Base-by-base conservation (phyloP, 2,797 vertebrate species). In the Glossophaga mutica region DNA sequence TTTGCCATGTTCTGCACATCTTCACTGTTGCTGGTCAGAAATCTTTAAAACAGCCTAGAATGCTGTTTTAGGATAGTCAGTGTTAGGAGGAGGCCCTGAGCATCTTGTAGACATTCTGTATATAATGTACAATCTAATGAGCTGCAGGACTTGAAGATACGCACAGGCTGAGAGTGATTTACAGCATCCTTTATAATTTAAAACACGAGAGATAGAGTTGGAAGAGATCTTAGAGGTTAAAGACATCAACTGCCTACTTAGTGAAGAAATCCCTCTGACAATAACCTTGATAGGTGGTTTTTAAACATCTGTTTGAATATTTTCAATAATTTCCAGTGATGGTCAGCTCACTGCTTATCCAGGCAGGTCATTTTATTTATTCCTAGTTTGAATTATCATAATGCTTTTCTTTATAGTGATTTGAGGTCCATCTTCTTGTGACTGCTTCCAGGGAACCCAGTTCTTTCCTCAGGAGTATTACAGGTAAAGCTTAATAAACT, bases 171-270 rank as follows among this genome's bases (percentile, higher is more conserved):
- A 86, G 3, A 12, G 19, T 90, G 90, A 91, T 95, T 96, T 93
- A 93, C 44, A 39, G 26, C 39, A 78, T 70, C 62, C 32, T 91
- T 79, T 90, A 70, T 74, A 83, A 91, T 82, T 88, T 67, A 79
- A 48, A 76, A 74, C 83, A 83, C 14, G 84, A 44, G 81, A 92
- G 19, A 8, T 68, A 12, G 39, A 85, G 50, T 82, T 88, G 19
- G 46, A 57, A 82, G 34, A 94, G 86, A 92, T 91, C 82, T 86
- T 44, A 78, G 86, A 88, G 91, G 86, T 88, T 96, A 97, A 96
- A 90, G 91, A 96, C 59, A 77, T 65, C 52, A 21, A 32, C 92
- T 57, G 86, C 81, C 62, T 85, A 29, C 76, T 85, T 77, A 67
- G 29, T 24, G 68, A 92, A 79, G 68, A 92, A 96, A 96, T 94